Percentiles rank a stretch among this genome's conserved stretches.
These are phyloP conservation scores for Papilio protenor DNA, from an alignment of 2,888 invertebrate genomes.

Conservation along the genomic window DNA sequence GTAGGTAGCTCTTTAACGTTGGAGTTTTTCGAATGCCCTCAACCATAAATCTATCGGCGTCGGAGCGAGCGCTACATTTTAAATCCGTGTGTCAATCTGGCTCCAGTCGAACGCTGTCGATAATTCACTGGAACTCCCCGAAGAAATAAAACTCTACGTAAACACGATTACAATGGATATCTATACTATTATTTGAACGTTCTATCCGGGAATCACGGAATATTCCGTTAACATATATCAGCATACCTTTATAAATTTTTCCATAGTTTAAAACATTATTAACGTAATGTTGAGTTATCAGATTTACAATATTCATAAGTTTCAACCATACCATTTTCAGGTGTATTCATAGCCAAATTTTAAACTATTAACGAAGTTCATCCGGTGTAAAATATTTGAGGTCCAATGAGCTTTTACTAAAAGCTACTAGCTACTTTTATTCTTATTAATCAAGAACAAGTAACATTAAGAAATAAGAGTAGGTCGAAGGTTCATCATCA, in stretches of 20 bases:
- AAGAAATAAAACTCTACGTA: conserved; percentile 20
- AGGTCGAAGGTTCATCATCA: no score
- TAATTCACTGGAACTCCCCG: conserved; percentile 25
- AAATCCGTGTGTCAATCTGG: conserved; percentile 34
- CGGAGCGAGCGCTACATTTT: conserved; percentile 24
- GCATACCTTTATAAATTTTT: no score
- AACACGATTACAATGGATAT: conserved; percentile 13
- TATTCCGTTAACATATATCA: neutral
- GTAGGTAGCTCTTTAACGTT: conserved; percentile 4
- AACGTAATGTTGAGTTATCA: no score
- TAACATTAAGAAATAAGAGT: no score
- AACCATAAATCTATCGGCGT: conserved; percentile 27
- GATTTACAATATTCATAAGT: no score
- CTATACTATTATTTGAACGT: neutral
- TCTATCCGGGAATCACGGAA: neutral
- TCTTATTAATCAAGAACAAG: neutral
- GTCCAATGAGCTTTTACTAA: neutral
- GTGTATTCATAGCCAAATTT: neutral
- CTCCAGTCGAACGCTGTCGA: conserved; percentile 14
- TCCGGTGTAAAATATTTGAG: neutral
- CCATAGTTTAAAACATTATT: no score
- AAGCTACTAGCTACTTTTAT: no score
- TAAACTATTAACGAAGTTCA: neutral
- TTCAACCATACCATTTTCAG: neutral
- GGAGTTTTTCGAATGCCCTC: conserved; percentile 22